A percentile compares a stretch with the other conserved stretches of the same genome.
phyloP scores from a whole-genome alignment of 1,140 invertebrate species.

The Drosophila sulfurigaster region DNA sequence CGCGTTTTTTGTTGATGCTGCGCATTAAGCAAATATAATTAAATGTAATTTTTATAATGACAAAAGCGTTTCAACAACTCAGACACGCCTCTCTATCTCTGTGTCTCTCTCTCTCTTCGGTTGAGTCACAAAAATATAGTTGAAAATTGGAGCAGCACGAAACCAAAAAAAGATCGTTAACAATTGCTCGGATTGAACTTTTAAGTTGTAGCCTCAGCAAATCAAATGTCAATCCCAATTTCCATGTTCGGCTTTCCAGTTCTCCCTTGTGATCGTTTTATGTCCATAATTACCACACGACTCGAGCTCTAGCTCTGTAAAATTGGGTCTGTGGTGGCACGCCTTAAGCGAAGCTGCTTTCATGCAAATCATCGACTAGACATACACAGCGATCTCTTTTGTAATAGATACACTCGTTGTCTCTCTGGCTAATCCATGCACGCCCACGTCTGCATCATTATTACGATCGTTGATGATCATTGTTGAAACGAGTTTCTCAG shows the following conservation, averaged over 20 bases:
- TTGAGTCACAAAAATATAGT: conserved; percentile 6
- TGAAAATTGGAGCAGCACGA: conserved; percentile 27
- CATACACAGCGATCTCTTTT: conserved; percentile 33
- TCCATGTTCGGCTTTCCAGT: conserved; percentile 3
- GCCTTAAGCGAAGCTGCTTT: conserved; percentile 29
- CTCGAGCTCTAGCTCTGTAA: conserved; percentile 9
- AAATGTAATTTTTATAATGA: conserved; percentile 81
- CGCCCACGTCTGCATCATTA: conserved; percentile 62
- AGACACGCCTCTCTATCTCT: conserved; percentile 32
- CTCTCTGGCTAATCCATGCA: conserved; percentile 70
- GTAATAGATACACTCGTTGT: conserved; percentile 53
- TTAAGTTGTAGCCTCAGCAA: conserved; percentile 11
- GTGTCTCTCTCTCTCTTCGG: background rate
- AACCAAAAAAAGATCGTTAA: conserved; percentile 17
- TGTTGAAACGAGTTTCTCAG: conserved; percentile 62
- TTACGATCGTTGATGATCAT: conserved; percentile 14
- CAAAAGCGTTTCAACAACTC: conserved; percentile 59
- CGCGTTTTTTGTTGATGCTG: conserved; percentile 59
- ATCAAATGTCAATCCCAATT: conserved; percentile 15
- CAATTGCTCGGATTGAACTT: conserved; percentile 23
- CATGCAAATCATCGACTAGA: conserved; percentile 41
- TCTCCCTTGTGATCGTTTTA: conserved; percentile 1
- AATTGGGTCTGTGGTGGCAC: conserved; percentile 36
- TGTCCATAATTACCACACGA: conserved; percentile 42
- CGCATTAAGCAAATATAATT: conserved; percentile 73